Evolutionary conservation across 2,113 vertebrate genomes (phyloP).

Genomic region (Excalfactoria chinensis): DNA sequence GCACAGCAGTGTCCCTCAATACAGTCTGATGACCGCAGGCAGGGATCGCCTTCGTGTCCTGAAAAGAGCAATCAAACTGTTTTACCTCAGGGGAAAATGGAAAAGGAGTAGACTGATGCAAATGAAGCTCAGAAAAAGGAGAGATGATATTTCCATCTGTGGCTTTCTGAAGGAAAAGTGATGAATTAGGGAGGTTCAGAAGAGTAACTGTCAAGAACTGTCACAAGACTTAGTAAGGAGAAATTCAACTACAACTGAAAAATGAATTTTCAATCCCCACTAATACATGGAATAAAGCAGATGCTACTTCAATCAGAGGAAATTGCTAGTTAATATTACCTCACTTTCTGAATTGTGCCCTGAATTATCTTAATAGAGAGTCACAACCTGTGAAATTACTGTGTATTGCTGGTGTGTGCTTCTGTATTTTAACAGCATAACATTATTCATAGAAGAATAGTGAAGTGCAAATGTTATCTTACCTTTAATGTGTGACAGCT

Average conservation of each 20-base stretch:
- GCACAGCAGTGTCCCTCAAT: conserved; percentile 92
- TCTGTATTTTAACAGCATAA: not conserved
- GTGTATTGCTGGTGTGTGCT: not conserved
- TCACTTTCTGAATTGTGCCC: not conserved
- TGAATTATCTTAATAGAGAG: not conserved
- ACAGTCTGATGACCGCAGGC: conserved; percentile 92
- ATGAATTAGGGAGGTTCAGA: not conserved
- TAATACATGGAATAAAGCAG: not conserved
- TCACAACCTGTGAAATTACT: not conserved
- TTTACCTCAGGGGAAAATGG: not conserved
- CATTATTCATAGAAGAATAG: not conserved
- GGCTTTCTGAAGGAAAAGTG: not conserved
- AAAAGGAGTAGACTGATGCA: not conserved
- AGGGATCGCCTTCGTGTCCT: conserved; percentile 93
- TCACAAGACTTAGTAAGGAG: not conserved
- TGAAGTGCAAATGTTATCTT: not conserved
- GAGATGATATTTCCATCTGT: not conserved
- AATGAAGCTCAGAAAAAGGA: not conserved
- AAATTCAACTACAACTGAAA: not conserved
- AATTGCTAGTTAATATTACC: not conserved
- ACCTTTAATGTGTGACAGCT: conserved; percentile 91
- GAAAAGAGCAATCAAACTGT: not conserved
- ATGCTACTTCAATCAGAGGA: not conserved
- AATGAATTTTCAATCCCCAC: not conserved
- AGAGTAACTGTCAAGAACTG: not conserved